Conservation (phyloP, 2,113 vertebrate genomes). For the Pteronura brasiliensis region DNA sequence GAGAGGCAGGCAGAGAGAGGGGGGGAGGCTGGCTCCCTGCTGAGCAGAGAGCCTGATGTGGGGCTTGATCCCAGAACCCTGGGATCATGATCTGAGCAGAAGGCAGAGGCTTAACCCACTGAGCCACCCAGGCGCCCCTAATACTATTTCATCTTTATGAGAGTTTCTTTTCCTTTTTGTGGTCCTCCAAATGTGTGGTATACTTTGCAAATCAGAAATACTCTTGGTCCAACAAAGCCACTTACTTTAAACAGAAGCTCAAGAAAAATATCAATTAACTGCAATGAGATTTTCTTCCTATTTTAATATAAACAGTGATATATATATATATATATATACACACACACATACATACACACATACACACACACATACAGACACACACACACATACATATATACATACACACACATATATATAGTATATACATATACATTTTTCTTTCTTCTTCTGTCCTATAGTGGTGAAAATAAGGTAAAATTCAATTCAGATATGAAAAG, state of each 20-base stretch:
- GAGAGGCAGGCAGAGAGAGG: too few relatives aligned
- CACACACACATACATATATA: too few relatives aligned
- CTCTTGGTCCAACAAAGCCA: not conserved
- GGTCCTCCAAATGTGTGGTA: not conserved
- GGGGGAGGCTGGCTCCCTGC: too few relatives aligned
- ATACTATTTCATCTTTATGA: not conserved
- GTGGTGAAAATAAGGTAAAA: not conserved
- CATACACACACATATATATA: too few relatives aligned
- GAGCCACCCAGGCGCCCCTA: not conserved
- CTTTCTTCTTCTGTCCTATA: not conserved
- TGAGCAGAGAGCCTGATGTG: too few relatives aligned
- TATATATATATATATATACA: not conserved
- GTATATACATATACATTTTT: not conserved
- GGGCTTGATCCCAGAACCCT: too few relatives aligned
- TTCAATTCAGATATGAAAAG: not conserved
- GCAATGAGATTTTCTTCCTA: not conserved
- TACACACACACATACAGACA: too few relatives aligned
- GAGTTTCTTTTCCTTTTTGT: not conserved
- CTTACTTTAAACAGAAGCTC: not conserved
- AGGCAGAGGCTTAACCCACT: too few relatives aligned
- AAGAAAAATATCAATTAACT: not conserved
- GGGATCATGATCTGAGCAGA: too few relatives aligned
- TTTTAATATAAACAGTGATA: not conserved
- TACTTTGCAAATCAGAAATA: slow-evolving; percentile 1
- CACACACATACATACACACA: rapidly evolving